Conservation (phyloP, 2,888 invertebrate genomes). For the Epinotia demarniana region DNA sequence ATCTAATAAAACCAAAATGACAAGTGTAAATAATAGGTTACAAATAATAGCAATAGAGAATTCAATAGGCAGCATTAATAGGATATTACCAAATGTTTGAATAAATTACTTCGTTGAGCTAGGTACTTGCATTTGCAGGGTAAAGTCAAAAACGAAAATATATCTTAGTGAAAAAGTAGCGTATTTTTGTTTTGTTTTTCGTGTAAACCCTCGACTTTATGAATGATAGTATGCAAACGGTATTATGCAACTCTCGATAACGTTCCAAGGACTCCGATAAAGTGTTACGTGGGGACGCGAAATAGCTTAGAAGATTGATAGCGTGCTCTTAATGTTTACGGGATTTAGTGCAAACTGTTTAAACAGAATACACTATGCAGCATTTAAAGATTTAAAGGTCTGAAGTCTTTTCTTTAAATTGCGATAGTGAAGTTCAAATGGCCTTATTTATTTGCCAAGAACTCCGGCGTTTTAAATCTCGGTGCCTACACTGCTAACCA, state of each 20-base stretch:
- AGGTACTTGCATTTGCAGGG: too few species aligned
- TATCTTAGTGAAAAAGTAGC: neutral
- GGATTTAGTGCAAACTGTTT: neutral
- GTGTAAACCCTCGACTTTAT: neutral
- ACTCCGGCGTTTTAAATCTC: too few species aligned
- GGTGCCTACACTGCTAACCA: too few species aligned
- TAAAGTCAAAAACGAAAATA: too few species aligned
- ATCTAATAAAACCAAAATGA: too few species aligned
- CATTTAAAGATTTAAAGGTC: neutral
- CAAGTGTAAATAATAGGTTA: too few species aligned
- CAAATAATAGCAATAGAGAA: too few species aligned
- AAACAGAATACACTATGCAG: neutral
- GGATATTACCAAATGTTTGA: too few species aligned
- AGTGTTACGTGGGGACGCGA: conserved; percentile 8
- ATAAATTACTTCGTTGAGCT: too few species aligned
- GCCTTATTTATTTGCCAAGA: too few species aligned
- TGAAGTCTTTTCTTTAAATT: neutral
- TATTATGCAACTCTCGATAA: conserved; percentile 26
- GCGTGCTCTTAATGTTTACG: neutral
- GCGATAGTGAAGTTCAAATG: too few species aligned
- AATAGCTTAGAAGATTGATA: conserved; percentile 8
- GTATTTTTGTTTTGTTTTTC: neutral
- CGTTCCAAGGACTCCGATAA: conserved; percentile 28
- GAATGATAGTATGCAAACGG: conserved; percentile 19
- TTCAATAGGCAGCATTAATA: too few species aligned